phyloP scores from a whole-genome alignment of 2,888 invertebrate genomes.

The Oscheius onirici region DNA sequence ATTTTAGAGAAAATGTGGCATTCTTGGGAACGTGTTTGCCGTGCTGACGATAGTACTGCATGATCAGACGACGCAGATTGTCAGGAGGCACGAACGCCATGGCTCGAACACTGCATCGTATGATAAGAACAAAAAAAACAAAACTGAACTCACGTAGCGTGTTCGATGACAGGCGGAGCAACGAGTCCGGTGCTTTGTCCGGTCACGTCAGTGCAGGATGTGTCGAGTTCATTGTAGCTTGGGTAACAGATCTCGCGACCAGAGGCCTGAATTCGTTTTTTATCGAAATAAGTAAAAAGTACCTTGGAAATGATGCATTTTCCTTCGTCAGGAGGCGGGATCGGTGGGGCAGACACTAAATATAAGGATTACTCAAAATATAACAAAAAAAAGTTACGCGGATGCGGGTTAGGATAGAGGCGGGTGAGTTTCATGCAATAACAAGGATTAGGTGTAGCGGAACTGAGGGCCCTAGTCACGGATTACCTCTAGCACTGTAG shows the following conservation, averaged over 20 bases:
- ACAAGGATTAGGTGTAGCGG: too few relatives aligned
- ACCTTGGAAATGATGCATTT: constrained; percentile 63
- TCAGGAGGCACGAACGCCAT: constrained; percentile 71
- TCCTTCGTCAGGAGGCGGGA: constrained; percentile 69
- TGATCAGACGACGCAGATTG: constrained; percentile 66
- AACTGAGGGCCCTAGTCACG: too few relatives aligned
- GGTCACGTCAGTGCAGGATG: constrained; percentile 66
- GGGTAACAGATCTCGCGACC: constrained; percentile 68
- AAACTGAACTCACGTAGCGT: constrained; percentile 63
- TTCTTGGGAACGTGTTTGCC: constrained; percentile 64
- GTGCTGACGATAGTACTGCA: constrained; percentile 69
- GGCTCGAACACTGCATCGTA: constrained; percentile 67
- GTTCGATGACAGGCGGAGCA: constrained; percentile 65
- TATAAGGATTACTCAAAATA: background rate
- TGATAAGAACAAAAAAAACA: background rate
- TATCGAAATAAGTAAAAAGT: constrained; percentile 5
- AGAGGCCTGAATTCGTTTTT: constrained; percentile 38
- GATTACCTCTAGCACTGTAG: too few relatives aligned
- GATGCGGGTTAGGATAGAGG: constrained; percentile 31
- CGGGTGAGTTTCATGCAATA: constrained; percentile 14
- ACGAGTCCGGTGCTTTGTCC: constrained; percentile 58
- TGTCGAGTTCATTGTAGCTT: constrained; percentile 66
- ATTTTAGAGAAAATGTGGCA: constrained; percentile 50
- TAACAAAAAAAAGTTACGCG: background rate
- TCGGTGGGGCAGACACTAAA: constrained; percentile 70